Base-by-base conservation (phyloP, 2,113 vertebrate species). In the Oryzias melastigma region DNA sequence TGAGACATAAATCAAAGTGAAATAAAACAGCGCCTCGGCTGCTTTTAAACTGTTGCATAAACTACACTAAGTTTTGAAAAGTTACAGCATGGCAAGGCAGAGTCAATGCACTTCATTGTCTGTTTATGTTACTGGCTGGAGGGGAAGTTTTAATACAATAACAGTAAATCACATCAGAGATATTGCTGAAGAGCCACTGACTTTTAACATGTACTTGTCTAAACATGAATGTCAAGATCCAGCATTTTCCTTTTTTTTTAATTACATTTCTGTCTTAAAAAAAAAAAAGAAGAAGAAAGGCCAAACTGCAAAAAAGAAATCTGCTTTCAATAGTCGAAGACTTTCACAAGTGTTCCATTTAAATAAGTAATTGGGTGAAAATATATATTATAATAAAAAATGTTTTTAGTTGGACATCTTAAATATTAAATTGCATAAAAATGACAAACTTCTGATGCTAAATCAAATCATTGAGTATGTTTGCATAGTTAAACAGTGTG, bases 1-100 rank as follows among this genome's bases (percentile, higher is more conserved):
- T 27, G 50, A 71, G 75, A 41, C 17, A 60, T 71, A 71, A 82
- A 72, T 83, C 71, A 71, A 49, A 66, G 19, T 1, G 16, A 63
- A 63, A 85, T 80, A 83, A 68, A 40, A 73, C 7, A 44, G 22
- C 24, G 13, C 63, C 46, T 67, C 19, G 73, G 52, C 44, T 18
- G 44, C 15, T 2, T 47, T 47, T 17, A 19, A 12, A 47, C 7
- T 47, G 46, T n/a, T 41, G 29, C 14, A 40, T 41, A 41, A 41
- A 54, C 52, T 63, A 66, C 71, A 16, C 1, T 24, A 20, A 66
- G 73, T 52, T 58, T 18, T 65, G 22, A 70, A 68, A 12, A 71
- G 73, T 5, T 57, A 68, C 55, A 65, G 46, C 20, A 62, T 15
- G 44, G 62, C 13, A 52, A 4, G 10, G 41, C 18, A 60, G 40